Base-by-base conservation (phyloP, 2,888 invertebrate genomes). In the Lacanobia wlatinum region DNA sequence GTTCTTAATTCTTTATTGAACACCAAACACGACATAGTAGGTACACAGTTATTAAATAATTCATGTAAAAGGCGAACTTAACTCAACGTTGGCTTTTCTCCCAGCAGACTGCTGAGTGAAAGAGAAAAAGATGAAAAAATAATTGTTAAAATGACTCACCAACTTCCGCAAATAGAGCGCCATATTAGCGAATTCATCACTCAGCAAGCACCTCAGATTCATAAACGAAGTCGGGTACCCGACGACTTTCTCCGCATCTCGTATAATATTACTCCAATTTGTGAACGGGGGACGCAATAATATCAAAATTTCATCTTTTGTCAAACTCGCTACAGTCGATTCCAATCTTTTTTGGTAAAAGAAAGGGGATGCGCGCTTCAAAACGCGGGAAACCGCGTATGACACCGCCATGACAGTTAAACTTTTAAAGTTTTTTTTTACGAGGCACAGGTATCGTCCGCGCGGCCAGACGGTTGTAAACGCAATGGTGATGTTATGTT, bases 101-200 rank as follows among this genome's bases (percentile, higher is more conserved):
- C 10, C 9, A 40, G 40, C 2, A 40, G 9, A 10, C 9, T 9
- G 1, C 16, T 43, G 56, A 50, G 21, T 58, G 21, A 61, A 6
- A 46, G 46, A 2, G 14, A 46, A 16, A 46, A 2, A 46, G 10
- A 46, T 46, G 34, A 34, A 34, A 34, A 46, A 6, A 53, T 16
- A 53, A 12, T 2, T 34, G 6, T 34, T 4, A 34, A 12, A 77
- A 76, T 3, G n/a, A 93, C 96, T 95, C 70, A 96, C 96, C 95
- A 96, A 87, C 90, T 96, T 96, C 76, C 96, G 90, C 73, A 96
- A 92, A 90, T 96, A 96, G 50, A 96, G 89, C 55, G 96, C 96
- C 92, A 97, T 92, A 90, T 97, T 97, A 58, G 96, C 97, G 85
- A 97, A 97, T 90, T 97, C 97, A 88, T 97, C 97, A 90, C 97